Evolutionary conservation across 2,888 invertebrate species (phyloP), one percentile per base, ranked within the genome.

Genomic region (Hylaea fasciaria): DNA sequence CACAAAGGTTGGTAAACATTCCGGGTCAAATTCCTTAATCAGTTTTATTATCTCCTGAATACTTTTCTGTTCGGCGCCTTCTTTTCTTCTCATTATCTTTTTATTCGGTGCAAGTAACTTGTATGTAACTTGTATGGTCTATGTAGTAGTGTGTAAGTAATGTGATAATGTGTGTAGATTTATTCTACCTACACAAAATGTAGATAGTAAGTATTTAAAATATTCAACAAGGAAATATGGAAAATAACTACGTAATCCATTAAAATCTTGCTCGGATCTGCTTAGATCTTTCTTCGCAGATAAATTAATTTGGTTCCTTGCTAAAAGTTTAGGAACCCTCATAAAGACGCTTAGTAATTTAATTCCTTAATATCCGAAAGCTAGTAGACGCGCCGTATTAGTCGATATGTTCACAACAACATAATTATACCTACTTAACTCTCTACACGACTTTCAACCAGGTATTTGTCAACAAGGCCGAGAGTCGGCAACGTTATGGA

Each of bases 251-350:
- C n/a, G 35, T 50, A 50, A 45, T 45, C 49, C 29, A 16, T 50
- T 57, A 50, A 50, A 37, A 49, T 57, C 35, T 56, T 39, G 39
- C 57, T 49, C 16, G 48, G 45, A 57, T 44, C 48, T 57, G 16
- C 35, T 50, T 41, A 57, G 57, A 44, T 28, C 49, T 50, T 45
- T 29, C 39, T 29, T 45, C 44, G 50, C 43, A 17, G 50, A 50
- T 37, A 45, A 49, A 57, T 50, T 57, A 57, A 57, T 50, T 57
- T 39, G 32, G 45, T 50, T 44, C 49, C 14, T 44, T 35, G 39
- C 49, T 37, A 37, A 57, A 45, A 57, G 57, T 57, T 47, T 37
- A 45, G 39, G 49, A 45, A 50, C 45, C 50, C 39, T 45, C 57
- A 45, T 57, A 50, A 50, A 57, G 48, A 43, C 28, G 35, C 22